phyloP scores from a whole-genome alignment of 1,140 invertebrate genomes.

The Ptiloglossa arizonensis region DNA sequence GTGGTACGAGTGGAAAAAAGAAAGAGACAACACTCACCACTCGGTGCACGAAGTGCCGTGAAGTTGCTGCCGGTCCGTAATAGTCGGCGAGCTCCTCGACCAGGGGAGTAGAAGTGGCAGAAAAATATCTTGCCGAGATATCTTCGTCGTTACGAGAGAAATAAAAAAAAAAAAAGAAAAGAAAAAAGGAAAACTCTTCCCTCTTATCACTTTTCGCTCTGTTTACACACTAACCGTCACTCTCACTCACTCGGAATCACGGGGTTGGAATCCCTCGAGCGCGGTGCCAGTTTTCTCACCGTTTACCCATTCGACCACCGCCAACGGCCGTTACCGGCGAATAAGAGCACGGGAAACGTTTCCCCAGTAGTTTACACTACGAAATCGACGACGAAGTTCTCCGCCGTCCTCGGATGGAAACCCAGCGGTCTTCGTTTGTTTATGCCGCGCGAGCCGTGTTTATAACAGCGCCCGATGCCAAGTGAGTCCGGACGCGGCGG shows the following conservation, averaged over 20 bases:
- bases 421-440: slow-evolving; percentile 20
- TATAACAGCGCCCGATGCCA: not conserved
- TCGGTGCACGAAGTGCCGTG: slow-evolving; percentile 67
- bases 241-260: slow-evolving; percentile 62
- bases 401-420: not conserved
- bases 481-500: not conserved
- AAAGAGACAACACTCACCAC: slow-evolving; percentile 71
- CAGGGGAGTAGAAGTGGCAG: slow-evolving; percentile 11
- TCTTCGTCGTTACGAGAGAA: slow-evolving; percentile 1
- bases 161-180: not conserved
- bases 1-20: not conserved
- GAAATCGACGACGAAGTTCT: not conserved
- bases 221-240: slow-evolving; percentile 65
- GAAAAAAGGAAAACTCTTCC: not conserved
- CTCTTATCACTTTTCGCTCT: slow-evolving; percentile 15
- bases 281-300: slow-evolving; percentile 10
- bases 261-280: not conserved
- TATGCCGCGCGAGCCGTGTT: not conserved
- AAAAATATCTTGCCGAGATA: slow-evolving; percentile 10
- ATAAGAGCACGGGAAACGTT: slow-evolving; percentile 5
- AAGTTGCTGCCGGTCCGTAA: slow-evolving; percentile 69
- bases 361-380: not conserved
- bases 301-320: not conserved
- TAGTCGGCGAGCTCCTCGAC: slow-evolving; percentile 21
- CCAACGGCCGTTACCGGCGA: not conserved